phyloP scores from a whole-genome alignment of 2,888 invertebrate genomes.

The Melieria crassipennis region DNA sequence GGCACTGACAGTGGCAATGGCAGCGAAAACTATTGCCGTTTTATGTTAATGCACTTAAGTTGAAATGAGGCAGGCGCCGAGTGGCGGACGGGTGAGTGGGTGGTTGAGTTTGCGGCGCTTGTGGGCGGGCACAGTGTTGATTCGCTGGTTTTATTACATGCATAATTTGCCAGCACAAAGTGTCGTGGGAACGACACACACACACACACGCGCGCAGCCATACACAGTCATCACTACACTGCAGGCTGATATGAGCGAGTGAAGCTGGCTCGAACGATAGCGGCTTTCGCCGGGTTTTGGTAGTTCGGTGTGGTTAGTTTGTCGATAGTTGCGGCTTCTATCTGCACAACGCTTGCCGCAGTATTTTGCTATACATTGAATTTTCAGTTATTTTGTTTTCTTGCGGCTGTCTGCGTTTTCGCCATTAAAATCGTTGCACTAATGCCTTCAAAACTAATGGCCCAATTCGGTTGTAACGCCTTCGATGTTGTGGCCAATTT shows the following conservation, averaged over 20 bases:
- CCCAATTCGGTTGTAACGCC: conserved; percentile 60
- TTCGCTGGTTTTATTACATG: conserved; percentile 62
- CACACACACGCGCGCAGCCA: too few species aligned
- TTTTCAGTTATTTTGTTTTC: conserved; percentile 31
- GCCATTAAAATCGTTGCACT: conserved; percentile 54
- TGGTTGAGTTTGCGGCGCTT: conserved; percentile 37
- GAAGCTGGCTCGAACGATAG: neutral
- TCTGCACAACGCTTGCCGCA: too few species aligned
- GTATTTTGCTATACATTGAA: neutral
- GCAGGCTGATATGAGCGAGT: neutral
- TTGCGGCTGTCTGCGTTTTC: conserved; percentile 45
- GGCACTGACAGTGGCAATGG: conserved; percentile 5
- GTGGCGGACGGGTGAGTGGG: conserved; percentile 39
- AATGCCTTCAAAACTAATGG: conserved; percentile 64
- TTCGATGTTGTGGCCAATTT: too few species aligned
- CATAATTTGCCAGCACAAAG: conserved; percentile 55
- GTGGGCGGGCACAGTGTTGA: conserved; percentile 40
- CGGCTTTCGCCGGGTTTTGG: neutral
- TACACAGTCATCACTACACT: too few species aligned
- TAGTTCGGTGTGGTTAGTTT: neutral
- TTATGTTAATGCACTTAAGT: conserved; percentile 63
- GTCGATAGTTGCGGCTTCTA: neutral
- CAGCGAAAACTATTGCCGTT: conserved; percentile 45
- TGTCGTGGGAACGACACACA: conserved; percentile 48
- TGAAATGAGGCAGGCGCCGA: conserved; percentile 41